Conservation (phyloP, 2,888 invertebrate genomes). For the Fragum whitleyi region DNA sequence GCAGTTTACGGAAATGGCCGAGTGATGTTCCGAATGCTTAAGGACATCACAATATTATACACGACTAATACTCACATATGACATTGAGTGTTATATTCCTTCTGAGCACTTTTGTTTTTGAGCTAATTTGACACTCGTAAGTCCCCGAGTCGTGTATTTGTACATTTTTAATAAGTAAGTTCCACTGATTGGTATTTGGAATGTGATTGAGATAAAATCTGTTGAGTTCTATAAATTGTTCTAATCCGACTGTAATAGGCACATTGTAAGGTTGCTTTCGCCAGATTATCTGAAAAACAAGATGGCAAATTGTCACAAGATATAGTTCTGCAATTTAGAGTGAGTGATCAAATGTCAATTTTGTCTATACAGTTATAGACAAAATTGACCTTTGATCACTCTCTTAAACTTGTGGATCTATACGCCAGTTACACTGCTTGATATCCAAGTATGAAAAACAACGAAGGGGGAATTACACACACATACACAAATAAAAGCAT, state of each 20-base stretch:
- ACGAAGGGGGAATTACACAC: too few species aligned
- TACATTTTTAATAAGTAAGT: constrained; percentile 65
- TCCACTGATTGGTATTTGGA: constrained; percentile 55
- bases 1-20: too few species aligned
- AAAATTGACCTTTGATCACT: too few species aligned
- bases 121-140: constrained; percentile 68
- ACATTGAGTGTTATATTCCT: constrained; percentile 63
- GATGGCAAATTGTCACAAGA: too few species aligned
- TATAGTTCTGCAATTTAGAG: too few species aligned
- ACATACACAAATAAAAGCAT: neutral
- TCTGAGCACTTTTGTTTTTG: constrained; percentile 51
- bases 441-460: too few species aligned
- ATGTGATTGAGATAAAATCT: constrained; percentile 58
- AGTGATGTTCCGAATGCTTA: too few species aligned
- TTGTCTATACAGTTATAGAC: too few species aligned
- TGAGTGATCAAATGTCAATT: too few species aligned
- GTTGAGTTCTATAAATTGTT: constrained; percentile 56
- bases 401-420: too few species aligned
- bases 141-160: constrained; percentile 60
- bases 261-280: constrained; percentile 62
- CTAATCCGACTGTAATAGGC: constrained; percentile 57
- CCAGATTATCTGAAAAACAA: constrained; percentile 55
- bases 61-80: constrained; percentile 55
- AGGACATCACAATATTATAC: too few species aligned
- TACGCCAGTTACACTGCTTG: too few species aligned